phyloP scores from a whole-genome alignment of 1,140 invertebrate genomes.

The Pseudoatta argentina region DNA sequence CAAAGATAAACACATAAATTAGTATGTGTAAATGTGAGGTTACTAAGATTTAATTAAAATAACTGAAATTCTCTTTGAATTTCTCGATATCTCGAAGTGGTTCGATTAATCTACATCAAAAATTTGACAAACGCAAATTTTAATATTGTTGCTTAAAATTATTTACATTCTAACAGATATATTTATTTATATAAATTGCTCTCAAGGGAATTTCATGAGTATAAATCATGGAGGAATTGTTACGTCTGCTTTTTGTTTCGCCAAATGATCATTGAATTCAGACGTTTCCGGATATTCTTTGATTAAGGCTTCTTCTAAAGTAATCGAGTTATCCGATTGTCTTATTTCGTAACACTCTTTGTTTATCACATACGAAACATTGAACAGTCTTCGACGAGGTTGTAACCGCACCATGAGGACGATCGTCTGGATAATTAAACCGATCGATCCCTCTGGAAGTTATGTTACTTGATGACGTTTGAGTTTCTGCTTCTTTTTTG shows the following conservation, averaged over 20 bases:
- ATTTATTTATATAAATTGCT: slow-evolving; percentile 3
- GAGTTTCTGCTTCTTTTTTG: background rate
- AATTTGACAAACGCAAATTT: slow-evolving; percentile 16
- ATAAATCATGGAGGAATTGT: background rate
- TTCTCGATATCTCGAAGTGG: slow-evolving; percentile 35
- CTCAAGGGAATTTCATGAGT: background rate
- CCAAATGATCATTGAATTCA: background rate
- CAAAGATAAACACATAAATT: background rate
- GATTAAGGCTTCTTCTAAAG: slow-evolving; percentile 10
- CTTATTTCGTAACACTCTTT: slow-evolving; percentile 38
- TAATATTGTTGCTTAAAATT: background rate
- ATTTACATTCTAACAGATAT: background rate
- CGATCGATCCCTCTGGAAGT: background rate
- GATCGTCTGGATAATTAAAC: background rate
- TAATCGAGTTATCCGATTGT: background rate
- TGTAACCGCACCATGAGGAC: background rate
- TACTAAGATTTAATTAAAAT: slow-evolving; percentile 26
- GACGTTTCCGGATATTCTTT: slow-evolving; percentile 30
- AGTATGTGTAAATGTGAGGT: background rate
- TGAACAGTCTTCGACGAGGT: background rate
- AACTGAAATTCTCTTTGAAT: slow-evolving; percentile 8
- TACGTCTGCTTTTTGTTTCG: background rate
- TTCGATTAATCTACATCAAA: background rate
- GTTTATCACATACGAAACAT: slow-evolving; percentile 16
- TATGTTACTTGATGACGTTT: slow-evolving; percentile 2